Evolutionary conservation across 2,113 vertebrate genomes (phyloP).

Genomic region (Pangasianodon gigas): DNA sequence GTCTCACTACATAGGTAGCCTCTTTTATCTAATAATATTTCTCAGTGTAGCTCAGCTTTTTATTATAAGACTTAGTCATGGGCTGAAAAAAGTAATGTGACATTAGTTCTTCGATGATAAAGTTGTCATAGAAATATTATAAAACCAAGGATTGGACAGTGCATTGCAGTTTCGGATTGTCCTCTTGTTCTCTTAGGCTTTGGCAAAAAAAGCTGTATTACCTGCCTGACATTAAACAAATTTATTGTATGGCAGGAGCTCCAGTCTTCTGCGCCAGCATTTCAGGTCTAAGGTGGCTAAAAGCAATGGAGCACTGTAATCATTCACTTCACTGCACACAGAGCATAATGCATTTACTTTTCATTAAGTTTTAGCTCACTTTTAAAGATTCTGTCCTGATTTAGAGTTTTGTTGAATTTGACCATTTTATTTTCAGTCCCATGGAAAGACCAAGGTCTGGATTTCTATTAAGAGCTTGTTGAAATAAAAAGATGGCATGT

Average conservation of each 20-base stretch:
- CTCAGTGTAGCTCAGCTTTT: neutral
- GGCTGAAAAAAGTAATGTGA: neutral
- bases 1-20: too few relatives aligned
- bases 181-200: constrained; percentile 45
- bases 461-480: neutral
- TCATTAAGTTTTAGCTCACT: neutral
- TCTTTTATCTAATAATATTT: neutral
- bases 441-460: neutral
- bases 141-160: neutral
- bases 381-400: neutral
- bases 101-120: neutral
- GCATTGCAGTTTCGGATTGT: neutral
- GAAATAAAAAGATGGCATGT: neutral
- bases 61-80: neutral
- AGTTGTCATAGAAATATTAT: neutral
- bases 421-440: too few relatives aligned
- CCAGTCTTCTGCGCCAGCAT: constrained; percentile 52
- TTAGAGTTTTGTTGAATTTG: neutral
- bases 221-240: constrained; percentile 62
- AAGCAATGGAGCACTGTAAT: constrained; percentile 62
- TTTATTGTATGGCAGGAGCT: constrained; percentile 56
- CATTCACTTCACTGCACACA: constrained; percentile 53
- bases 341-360: neutral
- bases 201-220: constrained; percentile 62
- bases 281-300: constrained; percentile 58